Evolutionary conservation across 92 coral and sea anemone genomes (phyloP).

Genomic region (Montipora capitata): DNA sequence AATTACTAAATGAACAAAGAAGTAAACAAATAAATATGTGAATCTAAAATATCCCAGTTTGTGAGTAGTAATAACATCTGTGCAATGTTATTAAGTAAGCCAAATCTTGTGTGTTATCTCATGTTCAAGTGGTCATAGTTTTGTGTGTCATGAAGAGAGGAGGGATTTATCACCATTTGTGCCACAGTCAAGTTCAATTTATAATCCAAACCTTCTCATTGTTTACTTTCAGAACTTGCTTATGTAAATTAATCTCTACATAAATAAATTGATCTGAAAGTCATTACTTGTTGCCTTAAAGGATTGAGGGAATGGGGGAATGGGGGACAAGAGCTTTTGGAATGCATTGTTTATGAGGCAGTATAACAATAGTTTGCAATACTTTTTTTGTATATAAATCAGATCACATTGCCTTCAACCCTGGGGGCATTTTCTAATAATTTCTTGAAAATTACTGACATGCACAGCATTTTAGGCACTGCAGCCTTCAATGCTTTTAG

Average conservation of each 20-base stretch:
- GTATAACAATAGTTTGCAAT: no score
- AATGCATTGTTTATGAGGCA: no score
- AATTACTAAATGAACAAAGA: background rate
- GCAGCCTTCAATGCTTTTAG: conserved; percentile 16
- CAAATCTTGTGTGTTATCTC: conserved; percentile 38
- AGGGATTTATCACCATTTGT: background rate
- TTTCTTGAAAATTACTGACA: conserved; percentile 64
- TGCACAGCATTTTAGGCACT: conserved; percentile 57
- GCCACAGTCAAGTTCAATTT: conserved; percentile 18
- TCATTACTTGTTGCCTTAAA: background rate
- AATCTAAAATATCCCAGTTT: no score
- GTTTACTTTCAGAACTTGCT: conserved; percentile 17
- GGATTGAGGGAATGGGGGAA: background rate
- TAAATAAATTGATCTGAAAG: background rate
- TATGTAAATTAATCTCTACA: conserved; percentile 16
- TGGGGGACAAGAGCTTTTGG: background rate
- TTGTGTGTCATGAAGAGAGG: conserved; percentile 22
- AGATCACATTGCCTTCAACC: conserved; percentile 5
- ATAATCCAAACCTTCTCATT: conserved; percentile 1
- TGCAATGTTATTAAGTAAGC: background rate
- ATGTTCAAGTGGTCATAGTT: conserved; percentile 32
- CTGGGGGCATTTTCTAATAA: conserved; percentile 28
- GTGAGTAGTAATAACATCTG: conserved; percentile 7
- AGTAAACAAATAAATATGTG: conserved; percentile 39
- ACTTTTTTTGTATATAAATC: background rate